These are phyloP conservation scores for Hemiscyllium ocellatum DNA, from an alignment of 2,113 vertebrate genomes.

Conservation along the genomic window DNA sequence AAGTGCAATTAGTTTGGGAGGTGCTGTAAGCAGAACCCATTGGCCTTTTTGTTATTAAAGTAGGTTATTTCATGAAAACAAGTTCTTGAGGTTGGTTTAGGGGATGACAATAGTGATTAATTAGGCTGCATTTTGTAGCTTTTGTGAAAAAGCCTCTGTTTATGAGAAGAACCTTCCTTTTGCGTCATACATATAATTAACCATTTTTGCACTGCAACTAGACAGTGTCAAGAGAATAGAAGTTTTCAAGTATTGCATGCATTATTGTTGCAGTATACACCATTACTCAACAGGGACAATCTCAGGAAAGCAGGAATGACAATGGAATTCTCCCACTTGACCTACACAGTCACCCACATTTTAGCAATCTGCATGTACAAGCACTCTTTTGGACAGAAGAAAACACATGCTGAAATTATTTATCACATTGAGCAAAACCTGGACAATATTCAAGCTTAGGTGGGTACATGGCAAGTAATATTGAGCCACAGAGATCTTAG, in stretches of 20 bases:
- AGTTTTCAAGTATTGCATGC: neutral
- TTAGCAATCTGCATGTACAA: neutral
- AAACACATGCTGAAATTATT: neutral
- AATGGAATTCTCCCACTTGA: constrained; percentile 1
- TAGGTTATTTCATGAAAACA: neutral
- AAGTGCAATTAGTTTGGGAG: neutral
- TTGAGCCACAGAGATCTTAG: neutral
- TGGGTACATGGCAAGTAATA: neutral
- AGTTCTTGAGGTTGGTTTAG: neutral
- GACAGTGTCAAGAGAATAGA: neutral
- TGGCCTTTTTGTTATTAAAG: neutral
- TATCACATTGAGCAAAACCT: neutral
- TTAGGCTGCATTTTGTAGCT: neutral
- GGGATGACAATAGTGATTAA: neutral
- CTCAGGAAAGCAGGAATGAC: neutral
- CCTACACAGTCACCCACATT: neutral
- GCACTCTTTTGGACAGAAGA: neutral
- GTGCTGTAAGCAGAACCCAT: neutral
- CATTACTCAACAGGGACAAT: neutral
- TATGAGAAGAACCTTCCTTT: constrained; percentile 25
- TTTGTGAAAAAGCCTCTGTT: constrained; percentile 10
- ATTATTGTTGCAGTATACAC: neutral
- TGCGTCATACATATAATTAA: constrained; percentile 17
- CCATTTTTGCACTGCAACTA: constrained; percentile 5
- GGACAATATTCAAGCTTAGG: neutral